phyloP scores from a whole-genome alignment of 2,113 vertebrate genomes.

The Ranitomeya variabilis region DNA sequence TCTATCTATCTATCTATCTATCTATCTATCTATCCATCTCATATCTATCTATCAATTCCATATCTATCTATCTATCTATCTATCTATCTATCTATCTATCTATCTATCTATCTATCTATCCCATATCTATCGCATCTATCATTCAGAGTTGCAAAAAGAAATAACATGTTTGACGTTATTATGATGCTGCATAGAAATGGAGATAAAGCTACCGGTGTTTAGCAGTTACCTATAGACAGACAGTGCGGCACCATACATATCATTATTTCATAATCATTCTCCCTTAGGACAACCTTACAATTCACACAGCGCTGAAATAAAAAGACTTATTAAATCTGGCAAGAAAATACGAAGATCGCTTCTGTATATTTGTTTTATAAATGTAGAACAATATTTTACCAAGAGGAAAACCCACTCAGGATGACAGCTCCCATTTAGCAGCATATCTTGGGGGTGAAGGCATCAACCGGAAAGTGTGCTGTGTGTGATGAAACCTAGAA shows the following conservation, averaged over 20 bases:
- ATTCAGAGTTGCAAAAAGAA: not conserved
- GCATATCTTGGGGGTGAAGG: slow-evolving; percentile 5
- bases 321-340: slow-evolving; percentile 38
- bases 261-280: slow-evolving; percentile 10
- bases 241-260: slow-evolving; percentile 7
- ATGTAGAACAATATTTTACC: slow-evolving; percentile 55
- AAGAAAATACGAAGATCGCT: slow-evolving; percentile 36
- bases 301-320: slow-evolving; percentile 12
- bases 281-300: not conserved
- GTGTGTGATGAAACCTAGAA: slow-evolving; percentile 40
- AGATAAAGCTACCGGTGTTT: not conserved
- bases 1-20: too few species aligned
- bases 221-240: slow-evolving; percentile 16
- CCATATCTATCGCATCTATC: slow-evolving; percentile 6
- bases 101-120: slow-evolving; percentile 5
- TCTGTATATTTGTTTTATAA: slow-evolving; percentile 51
- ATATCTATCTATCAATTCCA: too few species aligned
- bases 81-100: not conserved
- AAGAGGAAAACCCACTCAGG: slow-evolving; percentile 29
- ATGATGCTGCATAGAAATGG: not conserved
- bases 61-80: too few species aligned
- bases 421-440: slow-evolving; percentile 38
- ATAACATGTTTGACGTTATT: too few species aligned
- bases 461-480: slow-evolving; percentile 6
- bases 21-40: too few species aligned